These are phyloP conservation scores for Cardiocondyla obscurior DNA, from an alignment of 1,140 invertebrate species.

Conservation along the genomic window DNA sequence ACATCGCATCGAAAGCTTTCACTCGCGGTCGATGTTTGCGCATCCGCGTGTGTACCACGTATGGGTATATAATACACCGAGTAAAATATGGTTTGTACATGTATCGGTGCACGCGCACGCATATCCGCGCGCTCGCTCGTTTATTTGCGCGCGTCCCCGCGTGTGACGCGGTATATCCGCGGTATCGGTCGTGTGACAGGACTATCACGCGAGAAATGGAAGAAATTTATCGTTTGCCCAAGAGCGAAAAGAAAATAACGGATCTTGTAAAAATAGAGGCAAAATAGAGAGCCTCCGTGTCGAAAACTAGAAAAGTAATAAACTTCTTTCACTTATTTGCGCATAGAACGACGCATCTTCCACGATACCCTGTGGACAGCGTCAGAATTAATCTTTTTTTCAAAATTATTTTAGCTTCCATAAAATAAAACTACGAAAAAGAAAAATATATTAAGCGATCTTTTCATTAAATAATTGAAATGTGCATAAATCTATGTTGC, in stretches of 20 bases:
- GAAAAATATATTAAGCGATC: background rate
- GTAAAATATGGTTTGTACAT: conserved; percentile 21
- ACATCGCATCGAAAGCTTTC: conserved; percentile 68
- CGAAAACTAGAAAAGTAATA: background rate
- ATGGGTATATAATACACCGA: background rate
- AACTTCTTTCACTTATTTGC: background rate
- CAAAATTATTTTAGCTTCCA: too few species aligned
- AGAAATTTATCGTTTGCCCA: conserved; percentile 30
- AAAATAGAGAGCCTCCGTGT: background rate
- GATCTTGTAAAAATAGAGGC: background rate
- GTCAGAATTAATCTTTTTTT: background rate
- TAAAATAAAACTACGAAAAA: background rate
- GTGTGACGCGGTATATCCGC: conserved; percentile 53
- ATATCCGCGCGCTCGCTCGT: conserved; percentile 25
- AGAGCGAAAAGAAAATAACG: conserved; percentile 8
- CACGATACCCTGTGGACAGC: background rate
- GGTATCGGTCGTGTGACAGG: conserved; percentile 47
- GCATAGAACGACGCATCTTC: background rate
- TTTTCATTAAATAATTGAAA: background rate
- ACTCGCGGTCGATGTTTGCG: conserved; percentile 41
- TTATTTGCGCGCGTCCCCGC: conserved; percentile 59
- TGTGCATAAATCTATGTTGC: background rate
- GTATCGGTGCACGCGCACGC: conserved; percentile 1
- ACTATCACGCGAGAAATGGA: conserved; percentile 1
- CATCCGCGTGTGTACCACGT: background rate